Evolutionary conservation across 2,113 vertebrate species (phyloP).

Genomic region (Rhineura floridana): DNA sequence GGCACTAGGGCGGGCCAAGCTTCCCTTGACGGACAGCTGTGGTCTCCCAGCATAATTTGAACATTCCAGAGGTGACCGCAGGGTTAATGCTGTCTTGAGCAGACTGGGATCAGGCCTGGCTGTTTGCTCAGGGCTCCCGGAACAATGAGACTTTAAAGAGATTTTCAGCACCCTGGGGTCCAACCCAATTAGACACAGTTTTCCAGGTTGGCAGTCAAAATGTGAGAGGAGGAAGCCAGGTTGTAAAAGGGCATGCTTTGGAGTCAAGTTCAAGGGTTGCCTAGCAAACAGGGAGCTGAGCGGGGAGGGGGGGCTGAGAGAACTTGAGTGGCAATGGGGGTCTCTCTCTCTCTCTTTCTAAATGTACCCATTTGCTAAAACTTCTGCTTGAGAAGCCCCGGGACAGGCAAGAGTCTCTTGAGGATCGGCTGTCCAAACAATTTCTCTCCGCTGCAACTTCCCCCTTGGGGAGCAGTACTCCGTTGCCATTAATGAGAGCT

Average conservation of each 20-base stretch:
- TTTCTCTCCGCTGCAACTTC: neutral
- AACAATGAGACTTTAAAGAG: neutral
- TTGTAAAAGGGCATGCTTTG: neutral
- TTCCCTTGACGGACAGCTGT: accelerated
- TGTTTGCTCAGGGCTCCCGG: constrained; percentile 4
- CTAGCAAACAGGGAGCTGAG: neutral
- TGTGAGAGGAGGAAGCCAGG: neutral
- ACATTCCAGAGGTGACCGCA: neutral
- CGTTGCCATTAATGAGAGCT: neutral
- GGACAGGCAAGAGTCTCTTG: neutral
- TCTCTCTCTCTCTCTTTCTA: neutral
- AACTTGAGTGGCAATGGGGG: neutral
- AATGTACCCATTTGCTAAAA: neutral
- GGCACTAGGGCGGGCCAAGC: neutral
- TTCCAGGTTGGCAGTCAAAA: constrained; percentile 7
- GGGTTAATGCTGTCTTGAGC: neutral
- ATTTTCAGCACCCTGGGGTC: neutral
- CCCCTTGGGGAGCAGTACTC: neutral
- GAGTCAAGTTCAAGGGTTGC: constrained; percentile 18
- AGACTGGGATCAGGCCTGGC: neutral
- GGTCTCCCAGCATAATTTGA: neutral
- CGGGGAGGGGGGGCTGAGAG: neutral
- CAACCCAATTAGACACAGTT: constrained; percentile 23
- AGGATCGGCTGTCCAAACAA: neutral
- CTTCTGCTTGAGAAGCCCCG: neutral